These are phyloP conservation scores for Phengaris arion DNA, from an alignment of 2,888 invertebrate species.

Conservation along the genomic window DNA sequence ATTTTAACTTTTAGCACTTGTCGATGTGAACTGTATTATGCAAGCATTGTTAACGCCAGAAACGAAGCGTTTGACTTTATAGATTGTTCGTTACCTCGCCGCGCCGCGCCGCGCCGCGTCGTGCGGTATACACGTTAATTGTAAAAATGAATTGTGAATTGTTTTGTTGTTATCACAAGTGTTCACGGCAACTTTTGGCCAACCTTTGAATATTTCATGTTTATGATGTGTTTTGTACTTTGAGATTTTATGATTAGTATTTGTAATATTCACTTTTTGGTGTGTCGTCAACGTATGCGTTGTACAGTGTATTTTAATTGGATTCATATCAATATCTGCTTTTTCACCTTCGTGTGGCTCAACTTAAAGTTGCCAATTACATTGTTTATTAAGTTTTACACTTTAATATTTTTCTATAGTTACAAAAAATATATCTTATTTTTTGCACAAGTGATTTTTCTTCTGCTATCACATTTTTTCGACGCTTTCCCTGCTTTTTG, in stretches of 20 bases:
- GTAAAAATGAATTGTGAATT: slow-evolving; percentile 20
- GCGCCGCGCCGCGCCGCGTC: background rate
- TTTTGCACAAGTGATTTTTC: no score
- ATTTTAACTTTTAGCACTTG: slow-evolving; percentile 58
- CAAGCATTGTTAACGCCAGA: slow-evolving; percentile 49
- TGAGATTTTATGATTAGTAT: background rate
- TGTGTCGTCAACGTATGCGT: background rate
- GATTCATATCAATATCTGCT: background rate
- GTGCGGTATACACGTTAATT: background rate
- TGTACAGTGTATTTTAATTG: background rate
- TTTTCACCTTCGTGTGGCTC: background rate
- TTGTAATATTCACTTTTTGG: background rate
- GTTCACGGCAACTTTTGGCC: background rate
- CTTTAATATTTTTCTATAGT: no score
- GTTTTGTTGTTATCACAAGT: slow-evolving; percentile 17
- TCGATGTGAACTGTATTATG: slow-evolving; percentile 51
- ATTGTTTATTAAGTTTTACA: no score
- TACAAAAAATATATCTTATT: background rate
- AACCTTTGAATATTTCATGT: background rate
- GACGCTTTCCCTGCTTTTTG: background rate
- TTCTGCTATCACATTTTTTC: background rate
- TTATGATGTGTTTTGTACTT: background rate
- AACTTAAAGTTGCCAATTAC: no score
- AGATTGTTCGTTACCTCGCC: background rate
- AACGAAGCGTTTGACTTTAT: background rate